phyloP scores from a whole-genome alignment of 2,797 vertebrate species.

The Pseudomugil tenellus region DNA sequence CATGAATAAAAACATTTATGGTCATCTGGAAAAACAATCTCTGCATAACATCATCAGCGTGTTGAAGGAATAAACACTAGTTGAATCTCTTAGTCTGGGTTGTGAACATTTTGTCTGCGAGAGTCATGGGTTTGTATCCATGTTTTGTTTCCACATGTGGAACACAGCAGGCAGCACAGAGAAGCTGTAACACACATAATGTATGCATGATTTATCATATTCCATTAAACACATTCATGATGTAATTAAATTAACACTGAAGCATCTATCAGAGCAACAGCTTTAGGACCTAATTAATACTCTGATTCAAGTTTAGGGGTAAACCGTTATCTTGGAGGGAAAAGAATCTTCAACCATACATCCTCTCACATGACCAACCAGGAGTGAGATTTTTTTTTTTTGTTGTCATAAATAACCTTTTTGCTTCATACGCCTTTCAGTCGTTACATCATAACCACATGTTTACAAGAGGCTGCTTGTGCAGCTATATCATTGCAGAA shows the following conservation, averaged over 20 bases:
- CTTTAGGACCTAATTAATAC: background rate
- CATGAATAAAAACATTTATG: background rate
- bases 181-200: background rate
- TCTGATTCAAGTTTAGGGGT: background rate
- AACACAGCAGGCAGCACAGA: background rate
- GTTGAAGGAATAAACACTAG: background rate
- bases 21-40: background rate
- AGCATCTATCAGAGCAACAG: background rate
- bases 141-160: background rate
- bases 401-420: constrained; percentile 6
- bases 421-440: constrained; percentile 1
- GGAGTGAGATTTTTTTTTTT: constrained; percentile 5
- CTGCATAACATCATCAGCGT: background rate
- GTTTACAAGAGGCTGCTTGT: constrained; percentile 32
- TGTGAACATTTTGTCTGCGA: background rate
- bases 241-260: background rate
- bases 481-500: constrained; percentile 5
- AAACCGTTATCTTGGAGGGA: background rate
- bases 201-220: background rate
- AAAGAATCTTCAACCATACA: background rate
- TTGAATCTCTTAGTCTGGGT: background rate
- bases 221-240: background rate
- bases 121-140: background rate
- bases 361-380: background rate
- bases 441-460: constrained; percentile 20